These are phyloP conservation scores for Paelopatides confundens DNA, from an alignment of 53 echinoderm and acorn worm genomes.

Conservation along the genomic window DNA sequence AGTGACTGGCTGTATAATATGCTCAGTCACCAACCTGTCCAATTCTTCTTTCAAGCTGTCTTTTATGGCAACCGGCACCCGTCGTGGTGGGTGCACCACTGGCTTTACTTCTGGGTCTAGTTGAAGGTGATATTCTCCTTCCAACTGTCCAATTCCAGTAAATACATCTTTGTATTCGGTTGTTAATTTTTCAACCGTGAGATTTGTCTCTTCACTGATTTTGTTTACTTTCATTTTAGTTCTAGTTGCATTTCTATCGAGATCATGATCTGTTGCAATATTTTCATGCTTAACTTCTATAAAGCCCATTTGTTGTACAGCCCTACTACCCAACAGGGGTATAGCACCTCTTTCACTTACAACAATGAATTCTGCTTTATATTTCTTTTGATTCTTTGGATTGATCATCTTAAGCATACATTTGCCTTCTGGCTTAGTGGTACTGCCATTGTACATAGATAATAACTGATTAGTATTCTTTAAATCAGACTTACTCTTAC, in stretches of 20 bases:
- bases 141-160: no score
- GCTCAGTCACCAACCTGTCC: slow-evolving; percentile 27
- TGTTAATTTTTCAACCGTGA: no score
- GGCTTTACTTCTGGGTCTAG: no score
- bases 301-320: neutral
- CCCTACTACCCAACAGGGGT: neutral
- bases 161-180: no score
- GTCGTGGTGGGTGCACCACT: slow-evolving; percentile 40
- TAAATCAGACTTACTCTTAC: neutral
- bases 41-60: slow-evolving; percentile 58
- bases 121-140: no score
- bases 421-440: slow-evolving; percentile 26
- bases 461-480: neutral
- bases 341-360: neutral
- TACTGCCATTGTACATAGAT: slow-evolving; percentile 52
- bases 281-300: neutral
- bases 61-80: slow-evolving; percentile 60
- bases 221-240: no score
- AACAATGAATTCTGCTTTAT: neutral
- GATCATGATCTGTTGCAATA: no score
- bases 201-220: no score
- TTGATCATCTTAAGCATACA: slow-evolving; percentile 38
- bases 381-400: slow-evolving; percentile 52
- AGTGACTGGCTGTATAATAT: slow-evolving; percentile 38
- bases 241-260: no score